Conservation (phyloP, 1,140 invertebrate genomes). For the Drosophila sechellia region DNA sequence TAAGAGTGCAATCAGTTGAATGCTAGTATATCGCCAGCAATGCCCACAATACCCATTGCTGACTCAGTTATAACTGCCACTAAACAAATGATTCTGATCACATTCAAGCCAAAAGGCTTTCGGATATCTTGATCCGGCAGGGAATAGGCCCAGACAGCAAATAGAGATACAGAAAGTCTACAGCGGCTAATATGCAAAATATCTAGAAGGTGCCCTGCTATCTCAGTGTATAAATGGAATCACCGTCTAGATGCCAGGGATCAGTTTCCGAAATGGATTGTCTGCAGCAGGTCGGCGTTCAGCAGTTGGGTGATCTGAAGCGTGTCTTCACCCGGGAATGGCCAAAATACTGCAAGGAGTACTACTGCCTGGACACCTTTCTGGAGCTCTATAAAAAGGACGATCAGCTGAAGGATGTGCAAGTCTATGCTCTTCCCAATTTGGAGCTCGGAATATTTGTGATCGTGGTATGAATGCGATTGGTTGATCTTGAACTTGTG, state of each 20-base stretch:
- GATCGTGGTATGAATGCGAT: slow-evolving; percentile 55
- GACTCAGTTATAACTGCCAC: neutral
- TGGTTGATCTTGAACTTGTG: too few relatives aligned
- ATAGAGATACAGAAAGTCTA: slow-evolving; percentile 1
- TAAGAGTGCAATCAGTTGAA: neutral
- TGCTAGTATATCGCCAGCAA: neutral
- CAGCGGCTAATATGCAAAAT: neutral
- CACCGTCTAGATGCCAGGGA: neutral
- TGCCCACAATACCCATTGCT: too few relatives aligned
- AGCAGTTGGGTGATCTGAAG: slow-evolving; percentile 25
- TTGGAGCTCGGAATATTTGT: slow-evolving; percentile 64
- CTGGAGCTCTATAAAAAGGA: slow-evolving; percentile 23
- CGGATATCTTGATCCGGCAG: too few relatives aligned
- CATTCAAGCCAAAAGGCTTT: too few relatives aligned
- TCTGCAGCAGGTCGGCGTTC: slow-evolving; percentile 21
- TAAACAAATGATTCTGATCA: too few relatives aligned
- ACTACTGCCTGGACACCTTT: slow-evolving; percentile 49
- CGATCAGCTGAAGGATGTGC: slow-evolving; percentile 18
- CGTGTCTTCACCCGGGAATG: slow-evolving; percentile 23
- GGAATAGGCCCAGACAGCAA: slow-evolving; percentile 5
- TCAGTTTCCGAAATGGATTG: slow-evolving; percentile 29
- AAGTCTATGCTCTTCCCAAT: slow-evolving; percentile 39
- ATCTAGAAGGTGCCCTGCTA: slow-evolving; percentile 2
- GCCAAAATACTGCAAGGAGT: slow-evolving; percentile 54
- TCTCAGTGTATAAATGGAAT: slow-evolving; percentile 21